Percentiles rank a stretch among this genome's conserved stretches.
Conservation (phyloP, 2,797 vertebrate species). For the Synanceia verrucosa region DNA sequence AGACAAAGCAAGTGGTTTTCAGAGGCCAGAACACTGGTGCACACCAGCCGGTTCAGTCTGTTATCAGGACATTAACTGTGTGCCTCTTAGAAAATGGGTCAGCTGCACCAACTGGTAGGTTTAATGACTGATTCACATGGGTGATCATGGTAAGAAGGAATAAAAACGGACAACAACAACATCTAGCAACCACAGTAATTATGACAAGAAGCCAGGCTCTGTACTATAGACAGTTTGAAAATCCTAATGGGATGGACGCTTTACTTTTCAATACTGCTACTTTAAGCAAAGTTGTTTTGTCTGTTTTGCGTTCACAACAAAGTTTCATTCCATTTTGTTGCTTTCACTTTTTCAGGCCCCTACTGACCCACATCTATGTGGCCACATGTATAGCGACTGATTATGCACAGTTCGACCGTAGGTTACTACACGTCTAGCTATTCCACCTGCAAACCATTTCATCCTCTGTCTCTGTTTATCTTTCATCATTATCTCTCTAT, state of each 20-base stretch:
- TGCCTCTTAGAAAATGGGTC: background rate
- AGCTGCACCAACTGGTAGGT: background rate
- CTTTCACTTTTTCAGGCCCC: too few relatives aligned
- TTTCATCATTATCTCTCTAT: constrained; percentile 24
- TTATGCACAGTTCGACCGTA: background rate
- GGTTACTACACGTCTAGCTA: constrained; percentile 22
- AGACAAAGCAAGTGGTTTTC: constrained; percentile 69
- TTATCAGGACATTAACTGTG: background rate
- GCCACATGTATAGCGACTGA: too few relatives aligned
- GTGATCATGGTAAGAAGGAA: rapidly evolving
- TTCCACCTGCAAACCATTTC: constrained; percentile 39
- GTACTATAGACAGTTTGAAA: too few relatives aligned
- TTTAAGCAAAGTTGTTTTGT: background rate
- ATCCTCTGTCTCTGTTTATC: constrained; percentile 24
- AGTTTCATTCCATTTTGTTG: too few relatives aligned
- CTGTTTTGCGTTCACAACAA: too few relatives aligned
- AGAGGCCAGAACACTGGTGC: constrained; percentile 35
- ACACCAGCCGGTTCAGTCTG: background rate
- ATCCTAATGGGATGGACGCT: rapidly evolving
- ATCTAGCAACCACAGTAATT: background rate
- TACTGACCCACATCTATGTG: too few relatives aligned
- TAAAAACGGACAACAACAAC: rapidly evolving
- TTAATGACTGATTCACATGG: background rate
- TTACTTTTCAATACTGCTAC: too few relatives aligned
- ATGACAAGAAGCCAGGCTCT: background rate